Conservation (phyloP, 53 echinoderm and acorn worm genomes). For the Zoroaster sp. region DNA sequence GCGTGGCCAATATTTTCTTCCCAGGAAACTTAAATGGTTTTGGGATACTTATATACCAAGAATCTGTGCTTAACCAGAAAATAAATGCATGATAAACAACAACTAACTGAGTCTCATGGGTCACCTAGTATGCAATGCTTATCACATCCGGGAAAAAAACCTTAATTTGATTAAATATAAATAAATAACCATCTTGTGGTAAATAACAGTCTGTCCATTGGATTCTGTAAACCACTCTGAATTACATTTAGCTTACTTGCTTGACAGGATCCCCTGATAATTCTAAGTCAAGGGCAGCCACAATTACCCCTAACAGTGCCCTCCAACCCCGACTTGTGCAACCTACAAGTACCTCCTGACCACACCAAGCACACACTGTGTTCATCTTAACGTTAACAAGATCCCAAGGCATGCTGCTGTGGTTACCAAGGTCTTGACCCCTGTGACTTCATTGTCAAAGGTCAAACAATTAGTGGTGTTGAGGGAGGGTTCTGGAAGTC, state of each 20-base stretch:
- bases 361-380: background rate
- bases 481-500: slow-evolving; percentile 41
- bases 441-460: slow-evolving; percentile 19
- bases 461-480: slow-evolving; percentile 54
- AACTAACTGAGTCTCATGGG: no score
- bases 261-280: background rate
- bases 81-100: no score
- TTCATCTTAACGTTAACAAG: background rate
- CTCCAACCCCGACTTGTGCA: slow-evolving; percentile 37
- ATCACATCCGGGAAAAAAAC: no score
- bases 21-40: no score
- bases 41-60: no score
- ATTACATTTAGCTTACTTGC: background rate
- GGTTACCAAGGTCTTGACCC: slow-evolving; percentile 53
- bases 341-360: slow-evolving; percentile 41
- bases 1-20: no score
- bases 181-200: background rate
- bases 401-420: slow-evolving; percentile 20
- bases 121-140: no score
- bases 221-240: background rate
- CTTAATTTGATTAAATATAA: background rate
- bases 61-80: no score
- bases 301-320: slow-evolving; percentile 32
- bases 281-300: slow-evolving; percentile 16
- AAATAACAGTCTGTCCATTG: background rate